Percentiles rank a stretch among this genome's conserved stretches.
Evolutionary conservation across 2,888 invertebrate species (phyloP).

Genomic region (Heliconius sara): DNA sequence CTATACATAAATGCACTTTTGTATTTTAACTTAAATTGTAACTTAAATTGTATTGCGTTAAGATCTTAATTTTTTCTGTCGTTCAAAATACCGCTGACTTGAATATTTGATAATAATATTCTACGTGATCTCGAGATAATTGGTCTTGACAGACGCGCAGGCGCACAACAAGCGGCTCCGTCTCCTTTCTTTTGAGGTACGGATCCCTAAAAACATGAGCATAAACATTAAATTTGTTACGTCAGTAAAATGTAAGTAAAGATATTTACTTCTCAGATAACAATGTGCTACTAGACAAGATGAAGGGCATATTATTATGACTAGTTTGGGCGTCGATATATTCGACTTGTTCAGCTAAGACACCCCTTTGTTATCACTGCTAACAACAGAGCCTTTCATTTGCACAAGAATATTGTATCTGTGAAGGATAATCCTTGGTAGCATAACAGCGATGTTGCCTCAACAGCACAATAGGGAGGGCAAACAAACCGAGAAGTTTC

Average conservation of each 20-base stretch:
- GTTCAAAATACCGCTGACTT: too few relatives aligned
- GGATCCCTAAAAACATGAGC: neutral
- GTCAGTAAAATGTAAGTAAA: neutral
- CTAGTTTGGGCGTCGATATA: conserved; percentile 2
- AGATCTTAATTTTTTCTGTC: too few relatives aligned
- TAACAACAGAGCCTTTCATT: conserved; percentile 20
- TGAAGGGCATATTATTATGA: neutral
- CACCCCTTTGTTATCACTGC: conserved; percentile 20
- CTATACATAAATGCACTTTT: too few relatives aligned
- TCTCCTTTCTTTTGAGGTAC: too few relatives aligned
- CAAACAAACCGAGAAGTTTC: conserved; percentile 57
- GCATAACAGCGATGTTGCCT: conserved; percentile 51
- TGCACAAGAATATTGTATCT: conserved; percentile 37
- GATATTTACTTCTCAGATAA: neutral
- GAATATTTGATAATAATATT: too few relatives aligned
- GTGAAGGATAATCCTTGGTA: conserved; percentile 48
- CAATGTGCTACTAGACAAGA: neutral
- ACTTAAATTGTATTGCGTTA: too few relatives aligned
- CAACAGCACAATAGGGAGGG: conserved; percentile 51
- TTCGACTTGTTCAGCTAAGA: conserved; percentile 6
- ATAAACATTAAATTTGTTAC: neutral
- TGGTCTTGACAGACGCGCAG: too few relatives aligned
- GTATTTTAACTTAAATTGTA: too few relatives aligned
- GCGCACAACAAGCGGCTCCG: too few relatives aligned
- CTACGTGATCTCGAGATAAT: too few relatives aligned